A percentile compares a stretch with the other conserved stretches of the same genome.
Conservation (phyloP, 2,797 vertebrate genomes). For the Acipenser transmontanus region DNA sequence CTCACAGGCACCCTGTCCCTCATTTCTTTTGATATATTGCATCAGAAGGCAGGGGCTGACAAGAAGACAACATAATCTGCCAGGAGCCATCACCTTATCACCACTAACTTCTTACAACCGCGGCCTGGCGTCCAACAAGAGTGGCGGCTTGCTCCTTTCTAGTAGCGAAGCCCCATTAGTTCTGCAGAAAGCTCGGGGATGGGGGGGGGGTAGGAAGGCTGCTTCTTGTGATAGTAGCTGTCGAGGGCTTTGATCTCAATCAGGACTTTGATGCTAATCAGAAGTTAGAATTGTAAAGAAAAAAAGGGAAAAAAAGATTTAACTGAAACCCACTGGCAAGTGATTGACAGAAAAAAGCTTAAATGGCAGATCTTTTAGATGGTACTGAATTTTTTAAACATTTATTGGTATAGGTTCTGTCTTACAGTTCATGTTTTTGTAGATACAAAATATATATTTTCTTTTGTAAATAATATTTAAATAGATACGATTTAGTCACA, state of each 20-base stretch:
- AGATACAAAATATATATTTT: too few relatives aligned
- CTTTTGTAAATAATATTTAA: too few relatives aligned
- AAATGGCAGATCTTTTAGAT: not conserved
- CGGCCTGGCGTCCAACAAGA: not conserved
- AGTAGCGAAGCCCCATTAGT: not conserved
- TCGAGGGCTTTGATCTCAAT: not conserved
- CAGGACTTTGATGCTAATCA: not conserved
- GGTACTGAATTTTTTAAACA: not conserved
- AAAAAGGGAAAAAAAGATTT: not conserved
- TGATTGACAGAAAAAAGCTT: not conserved
- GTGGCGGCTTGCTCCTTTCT: not conserved
- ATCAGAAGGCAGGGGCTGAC: not conserved
- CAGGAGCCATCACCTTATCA: not conserved
- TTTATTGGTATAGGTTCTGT: too few relatives aligned
- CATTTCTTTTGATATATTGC: not conserved
- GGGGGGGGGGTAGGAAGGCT: not conserved
- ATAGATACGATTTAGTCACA: too few relatives aligned
- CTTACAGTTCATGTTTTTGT: too few relatives aligned
- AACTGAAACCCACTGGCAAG: not conserved
- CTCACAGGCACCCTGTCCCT: not conserved
- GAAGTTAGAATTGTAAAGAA: not conserved
- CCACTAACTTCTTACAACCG: not conserved
- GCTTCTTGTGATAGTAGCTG: not conserved
- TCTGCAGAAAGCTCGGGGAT: not conserved
- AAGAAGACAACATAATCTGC: not conserved